Evolutionary conservation across 1,140 invertebrate genomes (phyloP).

Genomic region (Aphidius gifuensis): DNA sequence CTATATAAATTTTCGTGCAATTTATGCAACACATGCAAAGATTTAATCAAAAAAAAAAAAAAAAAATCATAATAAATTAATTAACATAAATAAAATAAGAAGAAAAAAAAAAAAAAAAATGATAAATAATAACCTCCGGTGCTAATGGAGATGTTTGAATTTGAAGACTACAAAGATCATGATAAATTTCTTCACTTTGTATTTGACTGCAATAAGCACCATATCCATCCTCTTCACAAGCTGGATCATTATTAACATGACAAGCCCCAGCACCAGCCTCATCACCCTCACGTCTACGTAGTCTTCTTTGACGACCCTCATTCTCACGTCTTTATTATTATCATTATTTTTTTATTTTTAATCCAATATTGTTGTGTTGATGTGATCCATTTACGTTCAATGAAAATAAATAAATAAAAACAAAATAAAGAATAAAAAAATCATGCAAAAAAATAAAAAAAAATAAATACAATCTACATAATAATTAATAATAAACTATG

Average conservation of each 20-base stretch:
- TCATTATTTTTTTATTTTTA: no score
- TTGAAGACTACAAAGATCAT: constrained; percentile 71
- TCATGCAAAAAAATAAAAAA: constrained; percentile 33
- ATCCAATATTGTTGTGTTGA: constrained; percentile 37
- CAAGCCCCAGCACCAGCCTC: constrained; percentile 38
- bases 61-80: constrained; percentile 3
- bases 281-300: constrained; percentile 45
- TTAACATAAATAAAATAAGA: constrained; percentile 19
- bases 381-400: background rate
- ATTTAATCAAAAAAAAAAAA: constrained; percentile 1
- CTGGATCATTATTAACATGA: constrained; percentile 43
- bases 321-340: constrained; percentile 49
- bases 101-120: constrained; percentile 22
- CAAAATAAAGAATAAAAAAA: constrained; percentile 48
- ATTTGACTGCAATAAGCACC: constrained; percentile 65
- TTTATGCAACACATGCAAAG: background rate
- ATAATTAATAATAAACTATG: no score
- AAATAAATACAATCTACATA: background rate
- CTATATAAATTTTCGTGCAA: background rate
- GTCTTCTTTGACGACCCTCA: constrained; percentile 48
- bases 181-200: constrained; percentile 77
- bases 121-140: constrained; percentile 47
- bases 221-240: constrained; percentile 61
- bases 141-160: constrained; percentile 50
- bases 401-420: constrained; percentile 40